Base-by-base conservation (phyloP, 2,113 vertebrate genomes). In the Xiphophorus couchianus region DNA sequence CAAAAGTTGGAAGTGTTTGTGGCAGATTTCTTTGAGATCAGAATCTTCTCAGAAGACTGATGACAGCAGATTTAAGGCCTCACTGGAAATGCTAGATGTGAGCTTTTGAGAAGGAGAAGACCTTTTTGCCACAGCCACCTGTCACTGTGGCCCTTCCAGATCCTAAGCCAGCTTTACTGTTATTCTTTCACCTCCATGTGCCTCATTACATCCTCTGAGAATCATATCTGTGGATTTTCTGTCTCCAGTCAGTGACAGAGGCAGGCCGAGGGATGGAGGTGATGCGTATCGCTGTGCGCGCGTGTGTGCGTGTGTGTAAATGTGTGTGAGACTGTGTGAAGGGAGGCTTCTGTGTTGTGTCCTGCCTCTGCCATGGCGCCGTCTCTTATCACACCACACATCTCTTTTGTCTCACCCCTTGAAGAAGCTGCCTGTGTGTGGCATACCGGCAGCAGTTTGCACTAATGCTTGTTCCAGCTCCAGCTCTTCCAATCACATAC, bases 261-360 rank as follows among this genome's bases (percentile, higher is more conserved):
- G 68, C 79, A 91, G 14, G 76, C 92, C 87, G 75, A 86, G 85
- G 90, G 89, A 91, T 75, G 92, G 81, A 90, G 91, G 92, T 91
- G 95, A 96, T 96, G 88, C 88, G 96, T 96, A 95, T 97, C 95
- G 91, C 81, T 60, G 78, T 86, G 66, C 86, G 69, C 92, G 66
- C 72, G 67, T 78, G 78, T 60, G 92, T 91, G 39, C 3, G 11
- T 42, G 11, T 44, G 14, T 17, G 44, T 44, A 17, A 5, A 5
- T 19, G 44, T 19, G 44, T 48, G 15, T 6, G 44, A 19, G 44
- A 15, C 17, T 48, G 78, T 76, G 83, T 62, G 69, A 66, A 71
- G 63, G 76, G 91, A 93, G 93, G 92, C 91, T 93, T 92, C 88
- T 85, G 93, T 93, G 93, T 95, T 95, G 86, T 86, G 94, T 95